Evolutionary conservation across 1,140 invertebrate species (phyloP), one percentile per base, ranked within the genome.

Genomic region (Macrocentrus cingulum): DNA sequence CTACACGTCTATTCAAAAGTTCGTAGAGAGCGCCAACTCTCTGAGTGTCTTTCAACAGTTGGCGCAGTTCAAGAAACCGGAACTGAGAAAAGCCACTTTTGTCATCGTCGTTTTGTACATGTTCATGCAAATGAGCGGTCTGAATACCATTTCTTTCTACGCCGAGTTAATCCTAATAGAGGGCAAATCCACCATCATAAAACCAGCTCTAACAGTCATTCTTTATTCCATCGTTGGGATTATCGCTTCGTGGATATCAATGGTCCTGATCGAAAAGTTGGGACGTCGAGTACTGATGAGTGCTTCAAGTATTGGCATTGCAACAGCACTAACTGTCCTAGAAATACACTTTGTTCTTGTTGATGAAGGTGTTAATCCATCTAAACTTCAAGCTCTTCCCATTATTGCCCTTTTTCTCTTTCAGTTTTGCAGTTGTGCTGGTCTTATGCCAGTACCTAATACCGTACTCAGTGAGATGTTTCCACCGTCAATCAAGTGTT

Each of bases 91-190:
- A 60, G 86, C 85, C 4, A 68, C 89, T 1, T 68, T 85, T 7
- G 83, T 91, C 18, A 77, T 85, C 18, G 61, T 85, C 13, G 76
- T 82, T 4, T 79, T 91, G 45, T 85, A 87, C 66, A 76, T 85
- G 6, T 86, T 89, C n/a, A 88, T 90, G 66, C 88, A 91, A 66
- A 80, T 90, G 55, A 86, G 83, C 49, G 88, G 90, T 0, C 84
- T 89, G 7, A 88, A 87, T 41, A 88, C 85, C 1, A 81, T 91
- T 22, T 85, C 88, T 63, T 85, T 87, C 19, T 90, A 90, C 66
- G 82, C 87, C 1, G 85, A 88, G 45, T 81, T 84, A 39, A 91
- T 91, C 65, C 87, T 91, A 61, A 80, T 83, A 15, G 69, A 77
- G 56, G 77, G 83, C 16, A 82, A 84, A 51, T 79, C 80, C 1